These are phyloP conservation scores for Uromys caudimaculatus DNA, from an alignment of 2,797 vertebrate genomes.

Conservation along the genomic window DNA sequence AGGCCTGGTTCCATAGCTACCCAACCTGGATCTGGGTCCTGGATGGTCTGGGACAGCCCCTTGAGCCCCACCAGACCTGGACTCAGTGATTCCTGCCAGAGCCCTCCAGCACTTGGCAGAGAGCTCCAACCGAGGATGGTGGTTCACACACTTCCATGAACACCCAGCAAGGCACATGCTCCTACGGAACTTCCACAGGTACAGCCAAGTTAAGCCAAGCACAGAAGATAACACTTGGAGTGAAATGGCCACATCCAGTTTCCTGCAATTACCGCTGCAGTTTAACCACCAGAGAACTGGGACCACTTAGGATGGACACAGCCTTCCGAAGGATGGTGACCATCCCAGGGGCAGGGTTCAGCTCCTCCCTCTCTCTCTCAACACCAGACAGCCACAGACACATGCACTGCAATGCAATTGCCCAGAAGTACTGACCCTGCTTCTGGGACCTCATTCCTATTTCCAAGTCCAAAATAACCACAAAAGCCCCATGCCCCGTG, in stretches of 20 bases:
- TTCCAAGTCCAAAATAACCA: neutral
- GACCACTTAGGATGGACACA: neutral
- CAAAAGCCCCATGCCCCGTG: neutral
- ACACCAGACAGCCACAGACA: neutral
- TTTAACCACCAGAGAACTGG: neutral
- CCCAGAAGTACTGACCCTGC: neutral
- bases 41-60: neutral
- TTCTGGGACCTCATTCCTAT: neutral
- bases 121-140: neutral
- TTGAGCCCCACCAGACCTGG: neutral
- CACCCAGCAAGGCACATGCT: neutral
- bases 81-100: neutral
- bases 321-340: neutral
- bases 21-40: neutral
- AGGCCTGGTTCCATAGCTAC: neutral
- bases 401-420: neutral
- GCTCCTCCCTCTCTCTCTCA: neutral
- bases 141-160: neutral
- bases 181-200: too few relatives aligned
- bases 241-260: neutral
- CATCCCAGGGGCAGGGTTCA: neutral
- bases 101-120: too few relatives aligned
- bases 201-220: neutral
- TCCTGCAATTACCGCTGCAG: too few relatives aligned
- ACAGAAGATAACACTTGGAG: neutral